A percentile compares a stretch with the other conserved stretches of the same genome.
These are phyloP conservation scores for Rotaria sp. DNA, from an alignment of 2,888 invertebrate genomes.

Conservation along the genomic window DNA sequence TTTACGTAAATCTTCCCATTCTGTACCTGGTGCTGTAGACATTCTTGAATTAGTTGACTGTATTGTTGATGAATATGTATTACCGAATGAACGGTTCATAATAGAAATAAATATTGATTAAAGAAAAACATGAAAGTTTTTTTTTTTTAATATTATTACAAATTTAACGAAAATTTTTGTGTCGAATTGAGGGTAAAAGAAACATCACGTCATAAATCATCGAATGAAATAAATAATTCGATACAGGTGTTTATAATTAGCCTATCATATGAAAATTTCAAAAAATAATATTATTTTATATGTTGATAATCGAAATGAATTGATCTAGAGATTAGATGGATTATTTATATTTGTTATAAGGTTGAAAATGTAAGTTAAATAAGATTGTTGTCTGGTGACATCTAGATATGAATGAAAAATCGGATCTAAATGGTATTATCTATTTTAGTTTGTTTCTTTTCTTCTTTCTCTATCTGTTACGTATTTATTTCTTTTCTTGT, in stretches of 20 bases:
- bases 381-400: not conserved
- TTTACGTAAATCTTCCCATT: slow-evolving; percentile 70
- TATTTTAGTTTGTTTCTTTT: not conserved
- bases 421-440: not conserved
- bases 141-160: not conserved
- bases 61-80: not conserved
- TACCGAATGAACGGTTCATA: slow-evolving; percentile 1
- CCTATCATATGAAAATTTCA: not conserved
- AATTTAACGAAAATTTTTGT: not conserved
- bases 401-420: not conserved
- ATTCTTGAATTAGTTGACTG: not conserved
- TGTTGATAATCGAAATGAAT: too few relatives aligned
- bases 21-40: not conserved
- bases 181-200: not conserved
- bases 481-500: not conserved
- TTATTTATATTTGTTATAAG: too few relatives aligned
- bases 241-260: not conserved
- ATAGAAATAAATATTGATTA: not conserved
- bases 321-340: too few relatives aligned
- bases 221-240: not conserved
- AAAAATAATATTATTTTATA: too few relatives aligned
- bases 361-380: too few relatives aligned
- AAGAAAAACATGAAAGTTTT: not conserved
- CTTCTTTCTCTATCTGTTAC: not conserved
- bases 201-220: not conserved